Base-by-base conservation (phyloP, 2,888 invertebrate genomes). In the Anodontia alba region DNA sequence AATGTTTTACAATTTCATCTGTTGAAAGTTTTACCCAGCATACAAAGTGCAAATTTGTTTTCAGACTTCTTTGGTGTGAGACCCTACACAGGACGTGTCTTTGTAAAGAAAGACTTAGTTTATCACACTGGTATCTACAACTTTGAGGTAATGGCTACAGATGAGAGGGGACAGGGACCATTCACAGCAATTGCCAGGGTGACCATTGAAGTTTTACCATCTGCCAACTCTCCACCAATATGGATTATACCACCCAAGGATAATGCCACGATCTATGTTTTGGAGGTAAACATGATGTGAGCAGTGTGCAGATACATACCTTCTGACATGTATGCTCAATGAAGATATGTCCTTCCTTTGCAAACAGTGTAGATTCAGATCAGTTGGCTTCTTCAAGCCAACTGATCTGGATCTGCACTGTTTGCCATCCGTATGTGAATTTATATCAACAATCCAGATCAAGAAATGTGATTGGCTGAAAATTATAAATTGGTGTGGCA, bases 31-130 rank as follows among this genome's bases (percentile, higher is more conserved):
- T 12, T 12, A 5, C 38, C 38, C 38, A 38, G 38, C 38, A 38
- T 12, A 38, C 38, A 38, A 38, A 12, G 12, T 38, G n/a, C n/a
- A n/a, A n/a, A n/a, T n/a, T n/a, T n/a, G n/a, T n/a, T 82, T 89
- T n/a, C 94, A 96, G 97, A 96, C 71, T 95, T 96, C 0, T 98
- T 98, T 94, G 95, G 96, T 33, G 95, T 98, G 74, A 97, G 98
- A 90, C 95, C 96, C 0, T 96, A 96, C 75, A 96, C 96, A 17
- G 98, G 98, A 20, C 97, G 97, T 89, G 95, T 99, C 43, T 97
- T 97, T 94, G 97, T 98, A 0, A 96, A 96, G 0, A 96, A 96
- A 74, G 96, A 96, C 0, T 96, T 98, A 0, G 92, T 95, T 0
- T 97, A 97, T 33, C 96, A 96, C 90, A 95, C 96, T 7, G 95